Conservation (phyloP, 2,113 vertebrate genomes). For the Oncorhynchus nerka region DNA sequence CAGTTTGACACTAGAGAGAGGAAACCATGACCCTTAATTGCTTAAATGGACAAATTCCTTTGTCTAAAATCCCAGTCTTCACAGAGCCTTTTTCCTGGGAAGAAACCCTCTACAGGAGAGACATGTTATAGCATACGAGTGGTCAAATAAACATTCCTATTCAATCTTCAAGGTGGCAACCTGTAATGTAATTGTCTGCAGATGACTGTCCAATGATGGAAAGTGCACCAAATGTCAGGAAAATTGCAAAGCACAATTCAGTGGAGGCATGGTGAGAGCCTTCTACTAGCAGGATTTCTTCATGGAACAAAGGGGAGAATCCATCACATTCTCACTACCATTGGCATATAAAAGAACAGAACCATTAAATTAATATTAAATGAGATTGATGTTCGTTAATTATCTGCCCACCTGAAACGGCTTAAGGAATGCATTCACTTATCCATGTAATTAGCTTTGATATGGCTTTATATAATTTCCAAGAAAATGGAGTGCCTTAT, state of each 20-base stretch:
- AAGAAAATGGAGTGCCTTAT: too few relatives aligned
- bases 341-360: too few relatives aligned
- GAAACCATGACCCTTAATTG: conserved; percentile 20
- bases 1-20: not conserved
- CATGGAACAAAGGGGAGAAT: too few relatives aligned
- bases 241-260: conserved; percentile 5
- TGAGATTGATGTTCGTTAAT: not conserved
- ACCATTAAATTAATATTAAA: not conserved
- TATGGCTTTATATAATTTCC: not conserved
- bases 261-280: too few relatives aligned
- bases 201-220: conserved; percentile 22
- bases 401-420: not conserved
- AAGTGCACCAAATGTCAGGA: conserved; percentile 23
- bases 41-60: conserved; percentile 33
- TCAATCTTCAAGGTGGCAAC: conserved; percentile 24
- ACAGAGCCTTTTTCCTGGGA: too few relatives aligned
- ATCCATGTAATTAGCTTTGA: conserved; percentile 24
- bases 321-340: too few relatives aligned
- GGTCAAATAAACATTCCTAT: conserved; percentile 17
- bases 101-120: not conserved
- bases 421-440: conserved; percentile 4
- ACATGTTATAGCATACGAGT: conserved; percentile 7
- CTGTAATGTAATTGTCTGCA: conserved; percentile 24
- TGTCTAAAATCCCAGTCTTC: conserved; percentile 18
- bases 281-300: too few relatives aligned